These are phyloP conservation scores for Philypnodon macrostomus DNA, from an alignment of 2,797 vertebrate species.

Conservation along the genomic window DNA sequence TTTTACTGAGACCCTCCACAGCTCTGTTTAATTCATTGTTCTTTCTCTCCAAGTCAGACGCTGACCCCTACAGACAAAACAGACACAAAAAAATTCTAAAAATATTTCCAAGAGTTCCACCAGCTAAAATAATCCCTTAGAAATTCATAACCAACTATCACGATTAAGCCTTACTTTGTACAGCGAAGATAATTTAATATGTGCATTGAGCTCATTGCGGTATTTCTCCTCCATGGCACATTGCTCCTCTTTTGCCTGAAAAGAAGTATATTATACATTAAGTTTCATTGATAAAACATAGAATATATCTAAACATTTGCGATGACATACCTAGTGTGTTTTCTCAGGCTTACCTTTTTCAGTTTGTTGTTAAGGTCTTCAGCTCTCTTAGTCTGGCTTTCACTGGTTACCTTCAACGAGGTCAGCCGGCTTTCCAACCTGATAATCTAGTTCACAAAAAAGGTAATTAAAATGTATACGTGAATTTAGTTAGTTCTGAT, in stretches of 20 bases:
- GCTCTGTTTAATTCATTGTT: slow-evolving; percentile 88
- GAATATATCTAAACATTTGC: too few relatives aligned
- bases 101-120: too few relatives aligned
- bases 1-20: slow-evolving; percentile 88
- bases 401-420: slow-evolving; percentile 81
- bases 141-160: too few relatives aligned
- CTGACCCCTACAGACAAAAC: slow-evolving; percentile 76
- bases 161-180: slow-evolving; percentile 84
- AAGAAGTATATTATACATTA: neutral
- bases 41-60: slow-evolving; percentile 86
- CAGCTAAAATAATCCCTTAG: too few relatives aligned
- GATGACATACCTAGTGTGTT: too few relatives aligned
- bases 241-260: slow-evolving; percentile 89
- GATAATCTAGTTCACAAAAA: slow-evolving; percentile 71
- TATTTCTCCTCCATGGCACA: slow-evolving; percentile 92
- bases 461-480: too few relatives aligned
- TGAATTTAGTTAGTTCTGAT: neutral
- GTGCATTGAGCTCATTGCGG: slow-evolving; percentile 90
- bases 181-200: slow-evolving; percentile 89
- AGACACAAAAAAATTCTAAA: too few relatives aligned
- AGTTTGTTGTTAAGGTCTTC: slow-evolving; percentile 89
- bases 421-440: slow-evolving; percentile 84
- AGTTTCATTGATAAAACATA: too few relatives aligned
- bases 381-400: slow-evolving; percentile 84
- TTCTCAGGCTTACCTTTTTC: slow-evolving; percentile 80